phyloP scores from a whole-genome alignment of 2,888 invertebrate species.

The Troides oblongomaculatus region DNA sequence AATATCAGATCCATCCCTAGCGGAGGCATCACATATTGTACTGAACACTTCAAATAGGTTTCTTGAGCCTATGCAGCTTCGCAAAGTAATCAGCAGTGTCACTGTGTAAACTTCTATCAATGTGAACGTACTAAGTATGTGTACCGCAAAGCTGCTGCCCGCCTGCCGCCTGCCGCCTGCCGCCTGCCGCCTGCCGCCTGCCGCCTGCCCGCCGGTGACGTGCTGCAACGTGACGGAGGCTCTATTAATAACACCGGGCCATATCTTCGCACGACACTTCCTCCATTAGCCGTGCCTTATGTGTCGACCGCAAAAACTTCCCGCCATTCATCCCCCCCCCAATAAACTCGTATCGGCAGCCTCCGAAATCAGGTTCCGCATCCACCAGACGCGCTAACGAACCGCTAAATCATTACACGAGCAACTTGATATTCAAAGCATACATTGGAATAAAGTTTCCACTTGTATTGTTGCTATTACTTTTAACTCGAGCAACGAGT shows the following conservation, averaged over 20 bases:
- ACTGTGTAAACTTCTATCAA: too few relatives aligned
- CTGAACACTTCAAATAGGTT: too few relatives aligned
- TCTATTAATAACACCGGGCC: slow-evolving; percentile 37
- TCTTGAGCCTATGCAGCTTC: too few relatives aligned
- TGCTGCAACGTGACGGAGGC: slow-evolving; percentile 35
- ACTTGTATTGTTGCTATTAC: too few relatives aligned
- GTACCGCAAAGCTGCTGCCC: neutral
- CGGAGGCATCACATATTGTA: too few relatives aligned
- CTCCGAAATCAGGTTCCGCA: slow-evolving; percentile 11
- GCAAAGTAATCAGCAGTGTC: too few relatives aligned
- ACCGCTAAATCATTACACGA: slow-evolving; percentile 26
- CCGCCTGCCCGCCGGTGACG: slow-evolving; percentile 35
- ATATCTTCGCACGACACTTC: slow-evolving; percentile 43
- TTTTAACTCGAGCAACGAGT: too few relatives aligned
- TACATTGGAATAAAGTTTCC: too few relatives aligned
- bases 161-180: too few relatives aligned
- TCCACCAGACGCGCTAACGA: slow-evolving; percentile 2
- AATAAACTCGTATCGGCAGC: neutral
- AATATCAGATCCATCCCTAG: too few relatives aligned
- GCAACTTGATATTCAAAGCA: neutral
- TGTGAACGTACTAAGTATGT: too few relatives aligned
- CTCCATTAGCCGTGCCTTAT: slow-evolving; percentile 26
- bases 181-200: neutral
- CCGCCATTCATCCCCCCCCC: slow-evolving; percentile 5
- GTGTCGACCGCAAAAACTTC: slow-evolving; percentile 1